Evolutionary conservation across 1,140 invertebrate species (phyloP), one percentile per base, ranked within the genome.

Genomic region (Caerostris extrusa): DNA sequence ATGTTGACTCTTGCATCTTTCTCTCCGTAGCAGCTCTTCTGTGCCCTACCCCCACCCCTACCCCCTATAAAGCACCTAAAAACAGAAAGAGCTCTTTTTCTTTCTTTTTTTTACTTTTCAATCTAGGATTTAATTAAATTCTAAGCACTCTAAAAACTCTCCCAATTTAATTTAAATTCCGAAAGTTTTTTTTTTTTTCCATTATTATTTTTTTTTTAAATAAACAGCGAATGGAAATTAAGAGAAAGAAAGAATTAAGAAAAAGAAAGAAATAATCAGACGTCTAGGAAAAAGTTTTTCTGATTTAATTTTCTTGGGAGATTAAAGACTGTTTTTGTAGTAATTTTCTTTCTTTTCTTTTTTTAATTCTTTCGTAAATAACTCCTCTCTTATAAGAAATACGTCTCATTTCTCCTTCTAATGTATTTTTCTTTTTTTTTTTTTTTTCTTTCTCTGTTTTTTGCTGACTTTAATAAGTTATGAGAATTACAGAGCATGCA

Each of bases 101-200:
- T 19, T 71, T 71, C 5, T 71, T 71, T 50, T 71, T 71, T 71
- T 14, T 92, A 57, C 34, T 34, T 81, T 77, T 61, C 92, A 81
- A 77, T 88, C 57, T 34, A n/a, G 17, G 19, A 50, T 93, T 93
- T 93, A 93, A 93, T 93, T 93, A 93, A 93, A 93, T 88, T 93
- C 92, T 69, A 92, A 92, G 91, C 82, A 92, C 91, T 93, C 83
- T 82, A 77, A 85, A 88, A 93, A 90, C 69, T 64, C 69, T 91
- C 71, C 57, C 92, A 56, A 93, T 93, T 93, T 93, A 93, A 93
- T 93, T 93, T 93, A 93, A 93, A 93, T 93, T 88, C 83, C 34
- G 83, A 14, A 56, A 56, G 91, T 50, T 19, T 69, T 69, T 64
- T 89, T 89, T 60, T 5, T 56, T 64, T 8, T 4, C 53, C 14